Evolutionary conservation across 2,888 invertebrate species (phyloP), one percentile per base, ranked within the genome.

Genomic region (Syrphus vitripennis): DNA sequence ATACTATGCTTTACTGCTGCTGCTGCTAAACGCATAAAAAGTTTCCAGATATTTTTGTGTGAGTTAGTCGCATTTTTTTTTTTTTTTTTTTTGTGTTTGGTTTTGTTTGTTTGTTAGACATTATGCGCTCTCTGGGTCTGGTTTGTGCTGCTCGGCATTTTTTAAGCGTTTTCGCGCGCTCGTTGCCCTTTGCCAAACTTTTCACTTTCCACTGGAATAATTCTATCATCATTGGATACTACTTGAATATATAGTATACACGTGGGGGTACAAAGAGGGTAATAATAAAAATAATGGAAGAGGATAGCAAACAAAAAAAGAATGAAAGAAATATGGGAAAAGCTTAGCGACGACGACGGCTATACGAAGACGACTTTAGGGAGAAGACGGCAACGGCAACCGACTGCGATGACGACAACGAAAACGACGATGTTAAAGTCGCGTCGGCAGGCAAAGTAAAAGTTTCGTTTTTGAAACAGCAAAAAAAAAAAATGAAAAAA

Each of bases 131-230:
- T 24, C 3, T 40, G 53, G 61, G 48, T 77, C 77, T 78, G 77
- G 74, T 21, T 55, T 77, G n/a, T n/a, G n/a, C n/a, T n/a, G 72
- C 34, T 77, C 24, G 55, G 29, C 34, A 59, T 42, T 59, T 71
- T 76, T 55, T 76, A 61, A 59, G 78, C 82, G 74, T 88, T 83
- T 88, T 88, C 82, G 87, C 87, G 84, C 83, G 80, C n/a, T n/a
- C 88, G 81, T 79, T 88, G 88, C 88, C 88, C 88, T 89, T 89
- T 88, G 81, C 87, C 79, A 88, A 89, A 88, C 88, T 89, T 89
- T 89, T 89, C 89, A 89, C 89, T 89, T 89, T 89, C 89, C 84
- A 83, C 83, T 87, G 87, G 87, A 88, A 88, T 86, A 82, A 86
- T 78, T 86, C 82, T 82, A 75, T 78, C 86, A 78, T 70, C 77